These are phyloP conservation scores for Pegea sp. DNA, from an alignment of 23 tunicate species.

Conservation along the genomic window DNA sequence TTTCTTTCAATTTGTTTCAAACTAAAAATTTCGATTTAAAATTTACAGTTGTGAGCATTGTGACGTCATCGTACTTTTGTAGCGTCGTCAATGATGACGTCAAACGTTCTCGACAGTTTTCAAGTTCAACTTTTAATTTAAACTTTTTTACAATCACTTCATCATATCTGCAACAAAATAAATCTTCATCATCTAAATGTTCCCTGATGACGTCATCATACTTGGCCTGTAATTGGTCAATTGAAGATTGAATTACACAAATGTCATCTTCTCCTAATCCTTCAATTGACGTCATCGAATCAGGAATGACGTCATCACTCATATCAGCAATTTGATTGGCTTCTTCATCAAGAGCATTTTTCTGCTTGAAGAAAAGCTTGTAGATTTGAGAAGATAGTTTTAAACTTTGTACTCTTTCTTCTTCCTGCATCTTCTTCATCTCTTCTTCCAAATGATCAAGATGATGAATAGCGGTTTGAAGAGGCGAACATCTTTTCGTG, in stretches of 20 bases:
- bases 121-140: slow-evolving; percentile 47
- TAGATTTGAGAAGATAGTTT: background rate
- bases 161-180: slow-evolving; percentile 78
- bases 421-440: slow-evolving; percentile 28
- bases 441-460: slow-evolving; percentile 37
- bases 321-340: too few relatives aligned
- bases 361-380: slow-evolving; percentile 1
- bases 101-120: slow-evolving; percentile 60
- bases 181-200: too few relatives aligned
- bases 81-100: slow-evolving; percentile 57
- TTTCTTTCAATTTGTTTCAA: slow-evolving; percentile 40
- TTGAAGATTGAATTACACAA: slow-evolving; percentile 16
- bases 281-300: slow-evolving; percentile 30
- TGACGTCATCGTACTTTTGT: slow-evolving; percentile 27
- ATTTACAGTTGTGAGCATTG: background rate
- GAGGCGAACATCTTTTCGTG: slow-evolving; percentile 66
- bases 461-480: slow-evolving; percentile 41
- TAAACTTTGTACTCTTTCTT: too few relatives aligned
- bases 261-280: slow-evolving; percentile 56
- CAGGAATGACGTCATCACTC: slow-evolving; percentile 10
- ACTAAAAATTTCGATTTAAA: slow-evolving; percentile 4
- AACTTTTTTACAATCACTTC: slow-evolving; percentile 68
- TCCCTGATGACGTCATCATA: too few relatives aligned
- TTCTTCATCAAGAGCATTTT: too few relatives aligned
- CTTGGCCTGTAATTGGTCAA: slow-evolving; percentile 60